Base-by-base conservation (phyloP, 2,797 vertebrate species). In the Catharus ustulatus region DNA sequence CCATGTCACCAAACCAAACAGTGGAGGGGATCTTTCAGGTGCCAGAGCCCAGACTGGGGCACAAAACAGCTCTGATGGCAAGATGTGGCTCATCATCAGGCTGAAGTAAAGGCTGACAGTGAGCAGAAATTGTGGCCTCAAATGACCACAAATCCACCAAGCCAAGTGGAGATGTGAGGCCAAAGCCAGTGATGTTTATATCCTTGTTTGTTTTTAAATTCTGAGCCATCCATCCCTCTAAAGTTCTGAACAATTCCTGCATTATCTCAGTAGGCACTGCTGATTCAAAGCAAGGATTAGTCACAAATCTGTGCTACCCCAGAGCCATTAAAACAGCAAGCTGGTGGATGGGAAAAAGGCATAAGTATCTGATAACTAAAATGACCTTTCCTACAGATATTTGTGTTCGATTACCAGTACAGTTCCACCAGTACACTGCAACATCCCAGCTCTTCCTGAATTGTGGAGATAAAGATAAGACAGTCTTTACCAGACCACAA, bases 271-370 rank as follows among this genome's bases (percentile, higher is more conserved):
- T 64, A 85, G 78, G 52, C 84, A 77, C 51, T 77, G 75, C 58
- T 86, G 76, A 83, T 80, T 88, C 66, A 68, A 91, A 85, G 66
- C 40, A 88, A 91, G 76, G 79, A 92, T 89, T 90, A 91, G 57
- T 80, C 78, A 89, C 87, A 84, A 86, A 91, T 89, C 91, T 85
- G 18, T 83, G 64, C 55, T 38, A 87, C 20, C 6, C 32, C 14
- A 74, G 64, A 85, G 59, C 59, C 84, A 77, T 63, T 90, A 89
- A 73, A 88, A 62, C 36, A 36, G 40, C 17, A 63, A 64, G 27
- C 30, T 61, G 72, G 42, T 42, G 48, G 64, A 87, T 20, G 11
- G 34, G 54, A 55, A 87, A 75, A 89, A 23, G 61, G 19, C 38
- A 80, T 54, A 48, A 36, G 17, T 21, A 72, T 64, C 61, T 64